A percentile compares a stretch with the other conserved stretches of the same genome.
Evolutionary conservation across 35 echinoderm and acorn worm species (phyloP).

Genomic region (Ptychodera flava): DNA sequence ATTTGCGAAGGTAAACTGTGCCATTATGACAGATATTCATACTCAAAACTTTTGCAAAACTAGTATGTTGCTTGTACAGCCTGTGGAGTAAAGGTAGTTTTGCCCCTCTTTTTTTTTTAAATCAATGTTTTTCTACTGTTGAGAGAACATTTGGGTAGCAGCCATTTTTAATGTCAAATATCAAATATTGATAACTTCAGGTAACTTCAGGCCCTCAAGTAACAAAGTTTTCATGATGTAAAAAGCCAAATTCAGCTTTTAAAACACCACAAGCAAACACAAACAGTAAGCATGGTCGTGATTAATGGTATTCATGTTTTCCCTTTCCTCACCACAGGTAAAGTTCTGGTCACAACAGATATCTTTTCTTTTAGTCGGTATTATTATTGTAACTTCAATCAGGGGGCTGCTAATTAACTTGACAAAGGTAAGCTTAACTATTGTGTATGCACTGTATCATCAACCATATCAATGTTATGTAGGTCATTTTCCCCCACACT

Average conservation of each 20-base stretch:
- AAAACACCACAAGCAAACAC: too few species aligned
- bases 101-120: too few species aligned
- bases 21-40: too few species aligned
- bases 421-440: constrained; percentile 94
- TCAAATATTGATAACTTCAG: not conserved
- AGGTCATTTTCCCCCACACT: too few species aligned
- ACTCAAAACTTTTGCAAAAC: not conserved
- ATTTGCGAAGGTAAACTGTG: too few species aligned
- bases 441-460: too few species aligned
- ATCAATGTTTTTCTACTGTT: too few species aligned
- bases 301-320: not conserved
- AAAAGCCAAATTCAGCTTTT: not conserved
- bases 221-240: not conserved
- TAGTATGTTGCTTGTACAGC: too few species aligned
- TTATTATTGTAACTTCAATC: constrained; percentile 97
- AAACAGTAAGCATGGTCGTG: not conserved
- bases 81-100: too few species aligned
- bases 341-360: constrained; percentile 99
- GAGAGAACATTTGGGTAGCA: too few species aligned
- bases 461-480: too few species aligned
- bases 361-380: constrained; percentile 89
- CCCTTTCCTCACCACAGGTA: constrained; percentile 31
- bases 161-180: not conserved
- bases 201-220: not conserved
- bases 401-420: constrained; percentile 92